Evolutionary conservation across 1,140 invertebrate species (phyloP).

Genomic region (Temnothorax nylanderi): DNA sequence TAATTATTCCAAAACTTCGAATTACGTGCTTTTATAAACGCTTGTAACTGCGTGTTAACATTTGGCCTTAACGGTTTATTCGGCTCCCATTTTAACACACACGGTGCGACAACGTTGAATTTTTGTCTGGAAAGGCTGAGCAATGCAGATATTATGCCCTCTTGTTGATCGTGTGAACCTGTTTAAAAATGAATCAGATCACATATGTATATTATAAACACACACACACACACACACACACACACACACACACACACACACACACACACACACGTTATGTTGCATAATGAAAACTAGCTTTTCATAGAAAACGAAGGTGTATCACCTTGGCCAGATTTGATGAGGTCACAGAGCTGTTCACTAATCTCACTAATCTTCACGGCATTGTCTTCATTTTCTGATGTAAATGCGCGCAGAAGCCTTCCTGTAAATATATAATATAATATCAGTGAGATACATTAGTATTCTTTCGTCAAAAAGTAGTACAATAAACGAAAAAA

Average conservation of each 20-base stretch:
- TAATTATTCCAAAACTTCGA: constrained; percentile 66
- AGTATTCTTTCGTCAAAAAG: not conserved
- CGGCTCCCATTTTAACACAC: constrained; percentile 77
- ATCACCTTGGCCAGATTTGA: constrained; percentile 76
- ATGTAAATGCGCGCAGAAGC: constrained; percentile 76
- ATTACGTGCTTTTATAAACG: constrained; percentile 65
- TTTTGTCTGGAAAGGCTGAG: constrained; percentile 75
- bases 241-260: too few species aligned
- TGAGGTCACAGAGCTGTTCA: constrained; percentile 77
- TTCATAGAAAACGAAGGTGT: not conserved
- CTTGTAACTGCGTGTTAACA: constrained; percentile 71
- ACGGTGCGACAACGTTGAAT: constrained; percentile 68
- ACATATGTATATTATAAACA: constrained; percentile 8
- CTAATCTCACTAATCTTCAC: constrained; percentile 69
- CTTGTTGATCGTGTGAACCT: constrained; percentile 78
- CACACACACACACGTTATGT: not conserved
- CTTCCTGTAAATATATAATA: constrained; percentile 72
- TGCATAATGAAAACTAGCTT: not conserved
- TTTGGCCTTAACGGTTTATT: constrained; percentile 58
- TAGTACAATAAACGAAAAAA: not conserved
- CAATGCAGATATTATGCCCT: constrained; percentile 79
- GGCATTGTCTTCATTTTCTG: constrained; percentile 56
- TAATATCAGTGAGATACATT: not conserved
- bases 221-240: too few species aligned
- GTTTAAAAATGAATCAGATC: constrained; percentile 28